Base-by-base conservation (phyloP, 2,888 invertebrate species). In the Meganola albula region DNA sequence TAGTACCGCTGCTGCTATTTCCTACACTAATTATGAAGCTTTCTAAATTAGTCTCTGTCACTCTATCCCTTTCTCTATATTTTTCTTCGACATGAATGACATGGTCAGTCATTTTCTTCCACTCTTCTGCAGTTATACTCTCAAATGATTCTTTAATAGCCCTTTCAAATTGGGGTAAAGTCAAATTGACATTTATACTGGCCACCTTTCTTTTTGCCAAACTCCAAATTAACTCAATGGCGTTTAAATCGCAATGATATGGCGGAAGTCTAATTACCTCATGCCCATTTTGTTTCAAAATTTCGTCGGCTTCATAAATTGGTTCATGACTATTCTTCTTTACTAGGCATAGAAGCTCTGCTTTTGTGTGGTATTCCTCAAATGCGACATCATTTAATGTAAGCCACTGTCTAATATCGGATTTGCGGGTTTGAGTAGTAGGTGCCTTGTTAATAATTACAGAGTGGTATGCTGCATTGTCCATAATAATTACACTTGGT, bases 381-480 rank as follows among this genome's bases (percentile, higher is more conserved):
- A 30, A 34, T 21, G 11, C 20, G 20, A 36, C 27, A 30, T 31
- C 29, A 33, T 38, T 38, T 6, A 25, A 24, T 27, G 28, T 21
- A 30, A 35, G 35, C 33, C 38, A 36, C 27, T 12, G 28, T 30
- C 13, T 30, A 10, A 42, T 24, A 28, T 36, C 11, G 26, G 16
- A 18, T 27, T 39, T 33, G 12, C n/a, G 12, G 26, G 21, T 25
- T 22, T 26, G 14, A 14, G 22, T 32, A 28, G 18, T 26, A 27
- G 34, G 34, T 12, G 32, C 9, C 27, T 35, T 37, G 9, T 37
- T 33, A 7, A 40, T n/a, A 30, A 34, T 27, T 28, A 14, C 24
- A n/a, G 14, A 20, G 22, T 40, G 32, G 10, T 37, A 43, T 21
- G 29, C 36, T 30, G 34, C 39, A 33, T 27, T 23, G 10, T 27